Conservation (phyloP, 2,888 invertebrate genomes). For the Aphodius granarius region DNA sequence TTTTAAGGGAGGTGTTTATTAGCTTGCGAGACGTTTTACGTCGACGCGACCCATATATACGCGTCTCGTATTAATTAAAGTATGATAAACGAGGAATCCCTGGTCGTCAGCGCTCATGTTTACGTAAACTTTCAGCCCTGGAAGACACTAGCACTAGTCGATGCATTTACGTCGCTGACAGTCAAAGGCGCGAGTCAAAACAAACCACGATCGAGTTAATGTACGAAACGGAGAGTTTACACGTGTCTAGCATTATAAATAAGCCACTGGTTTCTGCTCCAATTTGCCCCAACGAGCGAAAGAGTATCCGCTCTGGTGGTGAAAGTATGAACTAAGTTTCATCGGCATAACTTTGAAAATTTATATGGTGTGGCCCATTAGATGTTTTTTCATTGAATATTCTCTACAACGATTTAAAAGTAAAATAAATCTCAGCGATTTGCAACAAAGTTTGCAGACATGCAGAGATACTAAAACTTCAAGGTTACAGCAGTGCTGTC, state of each 20-base stretch:
- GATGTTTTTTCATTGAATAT: too few species aligned
- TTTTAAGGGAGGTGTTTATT: background rate
- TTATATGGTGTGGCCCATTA: too few species aligned
- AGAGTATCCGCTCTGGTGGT: too few species aligned
- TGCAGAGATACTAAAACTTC: background rate
- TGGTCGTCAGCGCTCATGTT: constrained; percentile 30
- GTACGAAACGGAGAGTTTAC: background rate
- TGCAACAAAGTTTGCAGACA: background rate
- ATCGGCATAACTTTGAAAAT: too few species aligned
- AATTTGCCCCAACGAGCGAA: too few species aligned
- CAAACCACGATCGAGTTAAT: background rate
- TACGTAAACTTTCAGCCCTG: constrained; percentile 27
- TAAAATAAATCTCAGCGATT: background rate
- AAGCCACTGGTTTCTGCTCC: background rate
- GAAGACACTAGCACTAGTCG: constrained; percentile 25
- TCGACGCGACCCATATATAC: constrained; percentile 15
- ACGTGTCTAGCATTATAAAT: background rate
- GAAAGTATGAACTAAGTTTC: too few species aligned
- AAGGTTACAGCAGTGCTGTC: background rate
- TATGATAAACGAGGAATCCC: constrained; percentile 28
- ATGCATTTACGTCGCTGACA: constrained; percentile 30
- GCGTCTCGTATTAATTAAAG: constrained; percentile 27
- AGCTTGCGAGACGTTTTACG: background rate
- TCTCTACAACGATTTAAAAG: too few species aligned
- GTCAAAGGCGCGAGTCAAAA: background rate